Evolutionary conservation across 2,113 vertebrate species (phyloP).

Genomic region (Scartelaos histophorus): DNA sequence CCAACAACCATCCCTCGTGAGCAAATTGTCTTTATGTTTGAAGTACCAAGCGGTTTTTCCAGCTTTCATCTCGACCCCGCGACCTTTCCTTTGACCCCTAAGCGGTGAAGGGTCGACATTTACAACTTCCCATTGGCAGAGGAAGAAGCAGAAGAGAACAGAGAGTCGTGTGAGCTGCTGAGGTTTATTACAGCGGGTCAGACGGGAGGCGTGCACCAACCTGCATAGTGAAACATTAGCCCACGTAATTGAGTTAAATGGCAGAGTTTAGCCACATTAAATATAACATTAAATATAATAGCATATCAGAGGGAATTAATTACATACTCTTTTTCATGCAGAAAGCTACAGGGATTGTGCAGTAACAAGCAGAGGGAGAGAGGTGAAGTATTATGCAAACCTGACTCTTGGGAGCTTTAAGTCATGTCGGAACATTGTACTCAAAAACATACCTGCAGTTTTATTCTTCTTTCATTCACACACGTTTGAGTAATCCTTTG

Average conservation of each 20-base stretch:
- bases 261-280: slow-evolving; percentile 48
- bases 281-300: too few species aligned
- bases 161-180: slow-evolving; percentile 19
- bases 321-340: neutral
- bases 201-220: slow-evolving; percentile 53
- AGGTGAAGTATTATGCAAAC: too few species aligned
- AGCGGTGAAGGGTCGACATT: slow-evolving; percentile 55
- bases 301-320: neutral
- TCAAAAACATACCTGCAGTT: too few species aligned
- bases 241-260: slow-evolving; percentile 52
- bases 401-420: too few species aligned
- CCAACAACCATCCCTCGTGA: slow-evolving; percentile 49
- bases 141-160: neutral
- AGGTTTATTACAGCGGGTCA: slow-evolving; percentile 37
- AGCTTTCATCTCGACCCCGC: slow-evolving; percentile 60
- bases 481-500: too few species aligned
- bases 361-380: neutral
- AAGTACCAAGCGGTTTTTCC: slow-evolving; percentile 17
- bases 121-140: slow-evolving; percentile 48
- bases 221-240: slow-evolving; percentile 54
- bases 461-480: too few species aligned
- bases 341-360: slow-evolving; percentile 12
- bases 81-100: slow-evolving; percentile 46
- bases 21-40: slow-evolving; percentile 34
- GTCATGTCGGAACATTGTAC: too few species aligned